Evolutionary conservation across 2,797 vertebrate genomes (phyloP).

Genomic region (Philypnodon macrostomus): DNA sequence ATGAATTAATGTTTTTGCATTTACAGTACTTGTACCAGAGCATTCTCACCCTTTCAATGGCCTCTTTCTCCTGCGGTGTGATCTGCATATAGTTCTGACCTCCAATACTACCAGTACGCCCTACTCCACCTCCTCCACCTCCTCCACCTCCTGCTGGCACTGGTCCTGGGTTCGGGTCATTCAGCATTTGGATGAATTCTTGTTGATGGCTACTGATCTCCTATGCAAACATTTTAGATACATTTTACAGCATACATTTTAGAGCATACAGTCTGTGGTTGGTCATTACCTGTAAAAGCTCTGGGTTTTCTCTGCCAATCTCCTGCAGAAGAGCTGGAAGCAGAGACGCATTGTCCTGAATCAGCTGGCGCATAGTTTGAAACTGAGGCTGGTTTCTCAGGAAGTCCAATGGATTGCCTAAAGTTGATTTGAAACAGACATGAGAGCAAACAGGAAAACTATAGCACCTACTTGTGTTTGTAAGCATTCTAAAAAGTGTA

Average conservation of each 20-base stretch:
- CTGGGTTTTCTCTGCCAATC: conserved; percentile 93
- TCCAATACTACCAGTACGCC: conserved; percentile 70
- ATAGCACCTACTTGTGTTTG: too few relatives aligned
- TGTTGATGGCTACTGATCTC: conserved; percentile 96
- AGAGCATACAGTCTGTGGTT: too few relatives aligned
- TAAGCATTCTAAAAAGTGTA: too few relatives aligned
- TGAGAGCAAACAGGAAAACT: not conserved
- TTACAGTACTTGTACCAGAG: too few relatives aligned
- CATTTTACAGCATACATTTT: too few relatives aligned
- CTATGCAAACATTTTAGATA: conserved; percentile 63
- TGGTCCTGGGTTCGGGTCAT: conserved; percentile 87
- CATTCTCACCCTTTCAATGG: conserved; percentile 95
- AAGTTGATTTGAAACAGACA: not conserved
- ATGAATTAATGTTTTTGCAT: too few relatives aligned
- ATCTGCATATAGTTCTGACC: conserved; percentile 95
- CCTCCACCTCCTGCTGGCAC: conserved; percentile 75
- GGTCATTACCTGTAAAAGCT: conserved; percentile 86
- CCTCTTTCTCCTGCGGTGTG: conserved; percentile 97
- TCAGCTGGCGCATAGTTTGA: conserved; percentile 95
- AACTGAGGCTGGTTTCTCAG: conserved; percentile 94
- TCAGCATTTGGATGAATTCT: conserved; percentile 97
- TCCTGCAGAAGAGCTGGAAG: conserved; percentile 92
- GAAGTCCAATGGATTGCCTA: conserved; percentile 92
- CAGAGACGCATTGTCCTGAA: conserved; percentile 93
- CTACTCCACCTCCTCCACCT: conserved; percentile 71